Conservation (phyloP, 1,140 invertebrate genomes). For the Lepidurus arcticus region DNA sequence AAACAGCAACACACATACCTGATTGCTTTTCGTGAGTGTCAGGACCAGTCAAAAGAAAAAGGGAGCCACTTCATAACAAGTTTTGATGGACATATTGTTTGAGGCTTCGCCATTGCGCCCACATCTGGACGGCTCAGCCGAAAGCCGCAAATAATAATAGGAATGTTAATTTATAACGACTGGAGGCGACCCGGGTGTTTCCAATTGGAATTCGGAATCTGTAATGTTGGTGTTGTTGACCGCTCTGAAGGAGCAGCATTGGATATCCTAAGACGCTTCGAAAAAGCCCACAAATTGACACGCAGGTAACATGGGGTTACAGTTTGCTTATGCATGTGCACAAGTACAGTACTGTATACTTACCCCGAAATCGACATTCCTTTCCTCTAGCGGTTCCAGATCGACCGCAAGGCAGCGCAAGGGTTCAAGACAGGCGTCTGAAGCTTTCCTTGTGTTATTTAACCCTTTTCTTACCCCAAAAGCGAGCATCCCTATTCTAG, state of each 20-base stretch:
- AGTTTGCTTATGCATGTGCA: no score
- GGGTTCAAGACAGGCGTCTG: neutral
- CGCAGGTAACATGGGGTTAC: neutral
- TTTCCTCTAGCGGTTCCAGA: conserved; percentile 3
- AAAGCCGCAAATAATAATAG: neutral
- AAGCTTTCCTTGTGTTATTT: neutral
- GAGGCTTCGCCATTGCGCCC: neutral
- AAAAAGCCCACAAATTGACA: no score
- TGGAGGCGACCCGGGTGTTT: neutral
- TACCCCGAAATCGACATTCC: neutral
- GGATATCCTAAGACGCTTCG: no score
- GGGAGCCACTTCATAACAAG: neutral
- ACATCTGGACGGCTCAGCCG: neutral
- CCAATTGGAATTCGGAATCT: no score
- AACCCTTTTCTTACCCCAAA: neutral
- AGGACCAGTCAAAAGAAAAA: neutral
- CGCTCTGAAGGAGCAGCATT: no score
- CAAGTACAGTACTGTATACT: neutral
- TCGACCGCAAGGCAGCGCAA: neutral
- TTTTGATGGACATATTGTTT: neutral
- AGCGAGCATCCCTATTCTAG: neutral
- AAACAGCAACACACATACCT: neutral
- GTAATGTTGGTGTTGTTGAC: no score
- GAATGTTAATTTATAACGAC: neutral
- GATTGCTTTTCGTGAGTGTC: neutral